phyloP scores from a whole-genome alignment of 92 coral and sea anemone species.

The Palythoa grandis region DNA sequence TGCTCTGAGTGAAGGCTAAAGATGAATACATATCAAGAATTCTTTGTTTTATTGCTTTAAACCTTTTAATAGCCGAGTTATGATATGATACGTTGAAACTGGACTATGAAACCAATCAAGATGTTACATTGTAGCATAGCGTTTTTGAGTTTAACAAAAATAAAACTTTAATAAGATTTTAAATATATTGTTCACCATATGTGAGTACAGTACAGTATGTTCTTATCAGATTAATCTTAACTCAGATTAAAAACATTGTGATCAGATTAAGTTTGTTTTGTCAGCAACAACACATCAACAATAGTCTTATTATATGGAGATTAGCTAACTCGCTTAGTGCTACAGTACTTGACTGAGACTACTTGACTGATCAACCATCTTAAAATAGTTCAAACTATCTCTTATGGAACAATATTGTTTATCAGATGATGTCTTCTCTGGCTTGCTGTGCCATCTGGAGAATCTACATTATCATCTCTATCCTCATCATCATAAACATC shows the following conservation, averaged over 20 bases:
- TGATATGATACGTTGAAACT: background rate
- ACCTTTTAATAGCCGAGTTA: background rate
- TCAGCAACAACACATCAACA: background rate
- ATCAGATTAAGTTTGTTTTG: background rate
- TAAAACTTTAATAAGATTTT: background rate
- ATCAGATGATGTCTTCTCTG: slow-evolving; percentile 2
- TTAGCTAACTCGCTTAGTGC: background rate
- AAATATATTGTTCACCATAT: no score
- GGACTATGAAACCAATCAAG: slow-evolving; percentile 1
- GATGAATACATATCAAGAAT: background rate
- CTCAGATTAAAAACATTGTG: slow-evolving; percentile 3
- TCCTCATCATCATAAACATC: slow-evolving; percentile 5
- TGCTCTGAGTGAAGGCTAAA: background rate
- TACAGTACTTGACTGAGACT: background rate
- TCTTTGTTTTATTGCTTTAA: background rate
- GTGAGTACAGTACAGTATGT: no score
- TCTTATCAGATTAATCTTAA: background rate
- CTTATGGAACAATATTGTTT: background rate
- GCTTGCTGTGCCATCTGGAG: slow-evolving; percentile 10
- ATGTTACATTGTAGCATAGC: background rate
- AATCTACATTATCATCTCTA: background rate
- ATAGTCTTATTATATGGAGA: background rate
- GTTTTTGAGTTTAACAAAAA: background rate
- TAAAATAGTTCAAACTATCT: background rate
- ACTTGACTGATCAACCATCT: background rate